phyloP scores from a whole-genome alignment of 2,113 vertebrate genomes.

The Oreamnos americanus region DNA sequence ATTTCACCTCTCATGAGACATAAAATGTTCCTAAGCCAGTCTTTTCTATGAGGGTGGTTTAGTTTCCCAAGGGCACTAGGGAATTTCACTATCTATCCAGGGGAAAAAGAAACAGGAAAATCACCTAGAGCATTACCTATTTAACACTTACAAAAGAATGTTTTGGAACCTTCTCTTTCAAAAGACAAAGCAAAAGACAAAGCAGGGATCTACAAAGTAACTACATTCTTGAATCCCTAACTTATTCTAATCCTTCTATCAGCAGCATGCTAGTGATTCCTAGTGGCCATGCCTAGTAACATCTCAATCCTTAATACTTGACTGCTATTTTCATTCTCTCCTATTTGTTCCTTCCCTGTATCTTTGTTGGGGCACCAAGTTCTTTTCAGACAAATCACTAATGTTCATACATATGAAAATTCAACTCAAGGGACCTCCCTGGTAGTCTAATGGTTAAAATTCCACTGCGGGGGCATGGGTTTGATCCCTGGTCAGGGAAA shows the following conservation, averaged over 20 bases:
- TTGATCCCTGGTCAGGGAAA: neutral
- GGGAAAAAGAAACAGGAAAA: conserved; percentile 20
- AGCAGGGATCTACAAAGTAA: neutral
- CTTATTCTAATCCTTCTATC: neutral
- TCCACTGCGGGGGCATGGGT: neutral
- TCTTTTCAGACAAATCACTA: neutral
- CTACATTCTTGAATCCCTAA: neutral
- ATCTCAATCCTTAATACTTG: neutral
- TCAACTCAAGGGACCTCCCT: neutral
- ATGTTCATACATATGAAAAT: neutral
- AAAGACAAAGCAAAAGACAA: neutral
- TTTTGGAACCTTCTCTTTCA: neutral
- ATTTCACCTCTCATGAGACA: neutral
- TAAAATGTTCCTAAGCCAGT: neutral
- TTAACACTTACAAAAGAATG: neutral
- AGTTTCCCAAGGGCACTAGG: neutral
- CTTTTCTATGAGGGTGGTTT: neutral
- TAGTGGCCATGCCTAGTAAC: neutral
- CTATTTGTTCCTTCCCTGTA: neutral
- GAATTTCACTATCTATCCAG: neutral
- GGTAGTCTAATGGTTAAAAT: neutral
- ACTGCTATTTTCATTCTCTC: neutral
- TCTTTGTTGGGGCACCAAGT: neutral
- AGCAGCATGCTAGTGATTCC: neutral
- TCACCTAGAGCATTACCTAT: neutral